A percentile compares a stretch with the other conserved stretches of the same genome.
These are phyloP conservation scores for Azorinus chamasolen DNA, from an alignment of 2,888 invertebrate species.

Conservation along the genomic window DNA sequence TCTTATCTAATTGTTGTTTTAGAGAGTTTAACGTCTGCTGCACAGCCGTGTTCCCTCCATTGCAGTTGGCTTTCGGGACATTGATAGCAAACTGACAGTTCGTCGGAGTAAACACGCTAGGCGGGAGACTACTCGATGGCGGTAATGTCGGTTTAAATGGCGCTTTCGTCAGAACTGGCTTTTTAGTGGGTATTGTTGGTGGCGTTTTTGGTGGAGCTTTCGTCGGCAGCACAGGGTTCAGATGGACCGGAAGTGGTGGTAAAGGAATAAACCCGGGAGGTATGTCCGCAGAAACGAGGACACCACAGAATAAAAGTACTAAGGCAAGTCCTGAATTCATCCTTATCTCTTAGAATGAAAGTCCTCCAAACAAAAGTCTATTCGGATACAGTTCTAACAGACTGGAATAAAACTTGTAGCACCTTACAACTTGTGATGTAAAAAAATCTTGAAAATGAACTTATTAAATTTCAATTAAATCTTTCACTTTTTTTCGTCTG, in stretches of 20 bases:
- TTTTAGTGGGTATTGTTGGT: conserved; percentile 19
- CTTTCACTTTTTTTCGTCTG: no score
- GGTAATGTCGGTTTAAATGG: neutral
- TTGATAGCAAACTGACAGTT: conserved; percentile 59
- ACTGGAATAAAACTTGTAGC: no score
- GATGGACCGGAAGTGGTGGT: conserved; percentile 42
- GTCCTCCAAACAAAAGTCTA: no score
- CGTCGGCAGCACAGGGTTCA: conserved; percentile 4
- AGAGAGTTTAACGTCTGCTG: conserved; percentile 56
- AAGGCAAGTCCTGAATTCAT: no score
- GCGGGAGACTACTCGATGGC: neutral
- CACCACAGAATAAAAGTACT: no score
- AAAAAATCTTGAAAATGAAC: no score
- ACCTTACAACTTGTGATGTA: no score
- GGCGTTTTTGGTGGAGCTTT: conserved; percentile 19
- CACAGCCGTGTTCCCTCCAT: conserved; percentile 56
- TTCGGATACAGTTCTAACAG: no score
- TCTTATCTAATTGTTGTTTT: conserved; percentile 57
- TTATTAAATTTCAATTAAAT: no score
- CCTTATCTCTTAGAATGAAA: no score
- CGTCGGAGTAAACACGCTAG: conserved; percentile 7
- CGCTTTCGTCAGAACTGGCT: conserved; percentile 22
- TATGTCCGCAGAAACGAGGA: conserved; percentile 8
- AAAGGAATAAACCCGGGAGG: conserved; percentile 55
- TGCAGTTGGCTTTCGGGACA: conserved; percentile 57